Conservation (phyloP, 2,113 vertebrate genomes). For the Menidia beryllina region DNA sequence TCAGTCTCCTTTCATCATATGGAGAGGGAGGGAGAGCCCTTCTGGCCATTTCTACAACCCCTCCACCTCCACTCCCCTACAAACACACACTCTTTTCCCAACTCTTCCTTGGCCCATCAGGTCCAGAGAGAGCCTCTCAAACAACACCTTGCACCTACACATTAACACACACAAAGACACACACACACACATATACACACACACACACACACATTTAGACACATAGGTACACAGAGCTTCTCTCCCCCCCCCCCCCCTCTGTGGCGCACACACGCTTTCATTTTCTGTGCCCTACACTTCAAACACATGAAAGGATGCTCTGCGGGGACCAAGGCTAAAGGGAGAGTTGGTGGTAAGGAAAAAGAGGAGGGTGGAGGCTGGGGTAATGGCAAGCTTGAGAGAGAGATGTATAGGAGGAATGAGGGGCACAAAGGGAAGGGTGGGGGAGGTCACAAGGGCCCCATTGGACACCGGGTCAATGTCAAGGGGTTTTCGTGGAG, state of each 20-base stretch:
- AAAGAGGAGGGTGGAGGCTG: slow-evolving; percentile 46
- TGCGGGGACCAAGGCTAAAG: slow-evolving; percentile 81
- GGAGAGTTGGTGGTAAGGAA: slow-evolving; percentile 65
- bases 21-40: slow-evolving; percentile 67
- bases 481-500: slow-evolving; percentile 75
- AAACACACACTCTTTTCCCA: slow-evolving; percentile 27
- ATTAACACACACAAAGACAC: slow-evolving; percentile 40
- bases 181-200: slow-evolving; percentile 45
- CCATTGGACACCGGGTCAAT: slow-evolving; percentile 69
- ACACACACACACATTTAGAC: slow-evolving; percentile 41
- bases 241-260: slow-evolving; percentile 68
- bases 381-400: slow-evolving; percentile 73
- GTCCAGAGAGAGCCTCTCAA: slow-evolving; percentile 70
- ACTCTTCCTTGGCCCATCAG: slow-evolving; percentile 72
- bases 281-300: slow-evolving; percentile 84
- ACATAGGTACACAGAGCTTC: slow-evolving; percentile 38
- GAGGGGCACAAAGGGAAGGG: slow-evolving; percentile 22
- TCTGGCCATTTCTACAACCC: slow-evolving; percentile 69
- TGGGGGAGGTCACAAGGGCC: slow-evolving; percentile 40
- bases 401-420: slow-evolving; percentile 49
- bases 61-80: slow-evolving; percentile 34
- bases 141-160: slow-evolving; percentile 68
- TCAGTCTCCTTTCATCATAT: slow-evolving; percentile 74
- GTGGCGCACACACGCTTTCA: slow-evolving; percentile 78
- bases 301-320: slow-evolving; percentile 87